phyloP scores from a whole-genome alignment of 2,113 vertebrate genomes.

The Maccullochella peelii region DNA sequence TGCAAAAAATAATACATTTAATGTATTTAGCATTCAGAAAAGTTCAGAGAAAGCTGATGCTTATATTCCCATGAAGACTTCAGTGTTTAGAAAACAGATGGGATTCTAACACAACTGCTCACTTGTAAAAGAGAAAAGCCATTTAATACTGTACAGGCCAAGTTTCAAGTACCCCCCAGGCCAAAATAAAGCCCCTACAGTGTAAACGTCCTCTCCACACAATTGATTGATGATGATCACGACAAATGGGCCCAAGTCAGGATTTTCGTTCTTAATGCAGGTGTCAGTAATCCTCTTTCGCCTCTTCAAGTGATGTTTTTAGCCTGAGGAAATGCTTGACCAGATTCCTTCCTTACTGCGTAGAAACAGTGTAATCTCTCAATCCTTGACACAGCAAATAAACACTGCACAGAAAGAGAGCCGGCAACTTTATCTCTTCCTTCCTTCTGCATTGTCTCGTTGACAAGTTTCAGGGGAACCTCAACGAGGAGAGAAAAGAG shows the following conservation, averaged over 20 bases:
- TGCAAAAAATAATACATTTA: background rate
- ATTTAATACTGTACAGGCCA: constrained; percentile 31
- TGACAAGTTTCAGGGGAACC: constrained; percentile 81
- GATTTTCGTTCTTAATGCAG: constrained; percentile 80
- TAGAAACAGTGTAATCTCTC: constrained; percentile 87
- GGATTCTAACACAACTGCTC: background rate
- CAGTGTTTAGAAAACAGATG: constrained; percentile 12
- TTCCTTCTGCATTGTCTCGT: constrained; percentile 85
- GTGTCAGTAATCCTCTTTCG: constrained; percentile 81
- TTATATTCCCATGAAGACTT: background rate
- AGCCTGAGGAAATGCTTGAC: constrained; percentile 84
- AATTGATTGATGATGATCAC: constrained; percentile 81
- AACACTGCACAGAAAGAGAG: constrained; percentile 81
- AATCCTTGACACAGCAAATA: constrained; percentile 89
- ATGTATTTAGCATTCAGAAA: background rate
- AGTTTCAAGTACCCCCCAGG: constrained; percentile 32
- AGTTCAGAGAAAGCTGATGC: background rate
- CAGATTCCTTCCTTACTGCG: constrained; percentile 81
- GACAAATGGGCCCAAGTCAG: constrained; percentile 73
- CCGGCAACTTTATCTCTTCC: constrained; percentile 85
- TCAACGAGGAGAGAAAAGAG: constrained; percentile 63
- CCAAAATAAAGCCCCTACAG: constrained; percentile 59
- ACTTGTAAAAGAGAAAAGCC: constrained; percentile 14
- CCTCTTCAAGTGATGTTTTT: constrained; percentile 78
- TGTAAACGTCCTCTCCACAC: constrained; percentile 52